Percentiles rank a stretch among this genome's conserved stretches.
These are phyloP conservation scores for Numenius arquata DNA, from an alignment of 2,113 vertebrate genomes.

Conservation along the genomic window DNA sequence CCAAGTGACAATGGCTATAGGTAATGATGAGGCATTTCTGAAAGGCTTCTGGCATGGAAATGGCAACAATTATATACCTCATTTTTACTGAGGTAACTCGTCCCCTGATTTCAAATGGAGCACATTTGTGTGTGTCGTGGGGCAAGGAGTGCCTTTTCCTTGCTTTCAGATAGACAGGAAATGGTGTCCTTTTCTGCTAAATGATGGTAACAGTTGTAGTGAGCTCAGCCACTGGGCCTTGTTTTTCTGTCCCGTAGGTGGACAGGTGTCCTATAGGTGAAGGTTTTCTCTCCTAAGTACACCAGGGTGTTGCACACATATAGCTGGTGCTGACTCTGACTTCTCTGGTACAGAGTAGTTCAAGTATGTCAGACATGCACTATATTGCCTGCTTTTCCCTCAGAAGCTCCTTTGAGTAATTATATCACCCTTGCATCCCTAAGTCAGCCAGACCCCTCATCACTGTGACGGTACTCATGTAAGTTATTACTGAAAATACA, in stretches of 20 bases:
- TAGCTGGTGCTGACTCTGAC: not conserved
- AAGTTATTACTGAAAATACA: not conserved
- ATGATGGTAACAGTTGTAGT: not conserved
- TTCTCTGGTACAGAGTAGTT: not conserved
- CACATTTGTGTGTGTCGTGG: not conserved
- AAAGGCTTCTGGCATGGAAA: not conserved
- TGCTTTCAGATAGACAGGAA: not conserved
- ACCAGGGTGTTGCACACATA: not conserved
- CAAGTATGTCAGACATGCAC: not conserved
- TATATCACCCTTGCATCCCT: not conserved
- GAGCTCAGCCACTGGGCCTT: not conserved
- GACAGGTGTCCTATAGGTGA: not conserved
- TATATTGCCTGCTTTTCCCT: not conserved
- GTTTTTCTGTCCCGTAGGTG: not conserved
- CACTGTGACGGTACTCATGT: not conserved
- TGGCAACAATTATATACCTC: not conserved
- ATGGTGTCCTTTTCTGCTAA: not conserved
- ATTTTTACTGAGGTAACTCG: not conserved
- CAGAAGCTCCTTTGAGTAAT: not conserved
- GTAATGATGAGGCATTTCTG: not conserved
- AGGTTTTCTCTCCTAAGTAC: not conserved
- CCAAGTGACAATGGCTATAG: not conserved
- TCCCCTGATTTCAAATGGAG: fast-evolving
- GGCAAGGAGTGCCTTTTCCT: not conserved
- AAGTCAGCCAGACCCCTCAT: not conserved